phyloP scores from a whole-genome alignment of 2,888 invertebrate genomes.

The Lithophane semibrunnea region DNA sequence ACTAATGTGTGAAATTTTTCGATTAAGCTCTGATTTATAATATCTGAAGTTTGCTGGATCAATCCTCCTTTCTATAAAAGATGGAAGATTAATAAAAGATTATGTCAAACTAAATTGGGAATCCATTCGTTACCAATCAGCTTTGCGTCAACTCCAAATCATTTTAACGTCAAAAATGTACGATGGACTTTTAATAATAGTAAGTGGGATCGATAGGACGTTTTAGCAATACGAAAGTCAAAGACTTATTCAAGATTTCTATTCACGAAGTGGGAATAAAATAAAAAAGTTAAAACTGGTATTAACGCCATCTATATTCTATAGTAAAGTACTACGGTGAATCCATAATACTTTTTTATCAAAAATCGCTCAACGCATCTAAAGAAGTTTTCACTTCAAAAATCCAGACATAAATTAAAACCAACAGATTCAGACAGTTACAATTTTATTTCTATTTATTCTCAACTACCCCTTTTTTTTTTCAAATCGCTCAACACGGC shows the following conservation, averaged over 20 bases:
- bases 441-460: conserved; percentile 7
- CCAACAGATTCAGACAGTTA: background rate
- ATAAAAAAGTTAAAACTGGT: background rate
- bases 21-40: conserved; percentile 50
- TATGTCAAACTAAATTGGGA: conserved; percentile 10
- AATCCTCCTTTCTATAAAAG: conserved; percentile 19
- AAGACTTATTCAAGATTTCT: background rate
- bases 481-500: no score
- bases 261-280: background rate
- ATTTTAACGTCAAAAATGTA: conserved; percentile 14
- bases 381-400: background rate
- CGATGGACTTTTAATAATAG: background rate
- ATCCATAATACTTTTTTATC: no score
- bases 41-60: conserved; percentile 19
- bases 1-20: conserved; percentile 48
- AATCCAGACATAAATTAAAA: background rate
- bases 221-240: background rate
- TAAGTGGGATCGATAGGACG: background rate
- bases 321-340: no score
- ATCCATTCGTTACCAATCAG: conserved; percentile 26
- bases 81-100: conserved; percentile 37
- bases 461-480: background rate
- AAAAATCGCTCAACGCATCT: no score
- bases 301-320: no score
- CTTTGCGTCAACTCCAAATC: conserved; percentile 17